These are phyloP conservation scores for Petaurus breviceps DNA, from an alignment of 2,113 vertebrate species.

Conservation along the genomic window DNA sequence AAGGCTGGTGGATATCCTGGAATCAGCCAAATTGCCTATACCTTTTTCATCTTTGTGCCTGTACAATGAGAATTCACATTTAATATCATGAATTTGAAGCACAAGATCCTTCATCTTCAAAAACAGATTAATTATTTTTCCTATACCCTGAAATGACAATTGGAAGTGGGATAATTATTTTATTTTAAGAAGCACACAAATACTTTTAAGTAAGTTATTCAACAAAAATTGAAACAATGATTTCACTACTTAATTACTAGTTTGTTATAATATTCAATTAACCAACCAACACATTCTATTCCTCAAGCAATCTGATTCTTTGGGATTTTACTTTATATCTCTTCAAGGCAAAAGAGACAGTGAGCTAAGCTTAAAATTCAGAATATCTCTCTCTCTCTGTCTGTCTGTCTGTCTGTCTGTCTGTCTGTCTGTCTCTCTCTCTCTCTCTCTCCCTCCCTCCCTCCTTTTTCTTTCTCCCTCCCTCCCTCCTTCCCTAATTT, in stretches of 20 bases:
- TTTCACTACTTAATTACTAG: not conserved
- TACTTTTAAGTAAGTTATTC: constrained; percentile 33
- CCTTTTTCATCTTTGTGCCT: accelerated
- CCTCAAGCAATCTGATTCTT: not conserved
- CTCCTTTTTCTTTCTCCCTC: too few species aligned
- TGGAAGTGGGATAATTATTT: not conserved
- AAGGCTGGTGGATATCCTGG: not conserved
- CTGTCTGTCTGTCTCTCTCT: too few species aligned
- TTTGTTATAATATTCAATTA: not conserved
- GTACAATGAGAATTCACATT: not conserved
- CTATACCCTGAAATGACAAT: not conserved
- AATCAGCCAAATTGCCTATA: not conserved
- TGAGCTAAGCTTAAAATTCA: not conserved
- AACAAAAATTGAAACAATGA: constrained; percentile 27
- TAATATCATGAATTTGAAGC: not conserved
- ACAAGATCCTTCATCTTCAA: not conserved
- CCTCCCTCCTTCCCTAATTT: too few species aligned
- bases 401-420: too few species aligned
- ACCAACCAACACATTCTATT: not conserved
- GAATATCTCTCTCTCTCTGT: too few species aligned
- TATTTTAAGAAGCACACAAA: constrained; percentile 27
- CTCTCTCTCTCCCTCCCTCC: too few species aligned
- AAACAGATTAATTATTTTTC: constrained; percentile 41
- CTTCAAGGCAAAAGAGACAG: not conserved
- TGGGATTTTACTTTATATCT: not conserved